Evolutionary conservation across 2,113 vertebrate genomes (phyloP), one percentile per base, ranked within the genome.

Genomic region (Naja naja): DNA sequence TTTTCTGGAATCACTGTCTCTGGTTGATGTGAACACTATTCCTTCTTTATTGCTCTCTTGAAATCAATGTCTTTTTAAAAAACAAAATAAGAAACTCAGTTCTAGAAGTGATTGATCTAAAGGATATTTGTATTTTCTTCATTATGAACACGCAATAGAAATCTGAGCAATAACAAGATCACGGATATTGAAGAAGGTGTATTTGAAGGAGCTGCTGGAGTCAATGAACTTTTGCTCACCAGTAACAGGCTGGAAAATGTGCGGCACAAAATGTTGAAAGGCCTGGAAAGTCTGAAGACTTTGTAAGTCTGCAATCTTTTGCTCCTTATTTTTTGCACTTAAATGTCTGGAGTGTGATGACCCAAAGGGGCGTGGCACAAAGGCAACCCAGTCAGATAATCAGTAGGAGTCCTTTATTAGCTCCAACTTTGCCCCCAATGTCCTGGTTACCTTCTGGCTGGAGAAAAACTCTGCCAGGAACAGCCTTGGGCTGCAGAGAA

Each of bases 81-180:
- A n/a, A 43, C 20, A 8, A 20, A 39, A 23, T 6, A 25, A 58
- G 25, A 58, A 58, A 23, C 69, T 74, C n/a, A 20, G n/a, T 74
- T 39, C 34, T 81, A 81, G 7, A 43, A 81, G 93, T 94, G 89
- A 0, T 93, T 94, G 4, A 2, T 64, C 45, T 49, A 30, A 3
- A 1, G 1, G 25, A 64, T 69, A 93, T 60, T 93, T n/a, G 58
- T 69, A 81, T 89, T 85, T 86, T 95, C 5, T 95, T 94, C 96
- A 64, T 27, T 90, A 9, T 91, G 45, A 14, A 91, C 94, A 53
- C 94, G 52, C 88, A 54, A 96, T 96, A 99, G 99, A 98, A 99
- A 99, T 94, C 97, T 99, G 89, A 99, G 99, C 97, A 99, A 99
- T 95, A 99, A 99, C 95, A 99, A 99, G 95, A 99, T 99, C 97